These are phyloP conservation scores for Physeter macrocephalus DNA, from an alignment of 2,113 vertebrate genomes.

Conservation along the genomic window DNA sequence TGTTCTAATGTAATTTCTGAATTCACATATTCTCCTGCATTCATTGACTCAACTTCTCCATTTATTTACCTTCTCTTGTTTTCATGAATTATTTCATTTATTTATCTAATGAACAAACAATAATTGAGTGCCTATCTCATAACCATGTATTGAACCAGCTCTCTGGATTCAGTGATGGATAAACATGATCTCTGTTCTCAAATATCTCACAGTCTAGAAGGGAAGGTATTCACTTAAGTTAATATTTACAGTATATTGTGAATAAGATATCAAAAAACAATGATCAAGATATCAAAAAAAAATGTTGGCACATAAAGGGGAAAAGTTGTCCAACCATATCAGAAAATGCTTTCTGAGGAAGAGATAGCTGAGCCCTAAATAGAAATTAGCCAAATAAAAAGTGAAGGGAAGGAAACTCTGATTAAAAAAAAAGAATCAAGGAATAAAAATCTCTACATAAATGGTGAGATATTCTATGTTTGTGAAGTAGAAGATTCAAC, in stretches of 20 bases:
- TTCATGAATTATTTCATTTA: background rate
- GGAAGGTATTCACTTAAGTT: background rate
- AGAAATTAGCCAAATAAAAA: background rate
- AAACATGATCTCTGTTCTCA: background rate
- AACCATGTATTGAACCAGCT: background rate
- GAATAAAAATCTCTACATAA: background rate
- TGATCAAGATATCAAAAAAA: background rate
- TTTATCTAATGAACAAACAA: background rate
- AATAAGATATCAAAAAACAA: background rate
- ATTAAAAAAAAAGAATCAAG: background rate
- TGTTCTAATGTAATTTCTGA: background rate
- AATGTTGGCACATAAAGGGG: background rate
- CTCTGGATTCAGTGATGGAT: background rate
- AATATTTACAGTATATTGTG: background rate
- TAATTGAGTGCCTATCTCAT: background rate
- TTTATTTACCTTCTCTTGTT: background rate
- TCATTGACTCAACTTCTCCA: background rate
- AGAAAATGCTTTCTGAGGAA: background rate
- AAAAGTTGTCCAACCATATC: background rate
- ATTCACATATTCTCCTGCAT: background rate
- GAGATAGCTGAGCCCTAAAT: background rate
- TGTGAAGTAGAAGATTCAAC: background rate
- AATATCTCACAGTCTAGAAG: background rate
- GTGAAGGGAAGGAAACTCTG: background rate
- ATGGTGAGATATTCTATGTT: background rate